Base-by-base conservation (phyloP, 1,140 invertebrate genomes). In the Drosophila bocqueti region DNA sequence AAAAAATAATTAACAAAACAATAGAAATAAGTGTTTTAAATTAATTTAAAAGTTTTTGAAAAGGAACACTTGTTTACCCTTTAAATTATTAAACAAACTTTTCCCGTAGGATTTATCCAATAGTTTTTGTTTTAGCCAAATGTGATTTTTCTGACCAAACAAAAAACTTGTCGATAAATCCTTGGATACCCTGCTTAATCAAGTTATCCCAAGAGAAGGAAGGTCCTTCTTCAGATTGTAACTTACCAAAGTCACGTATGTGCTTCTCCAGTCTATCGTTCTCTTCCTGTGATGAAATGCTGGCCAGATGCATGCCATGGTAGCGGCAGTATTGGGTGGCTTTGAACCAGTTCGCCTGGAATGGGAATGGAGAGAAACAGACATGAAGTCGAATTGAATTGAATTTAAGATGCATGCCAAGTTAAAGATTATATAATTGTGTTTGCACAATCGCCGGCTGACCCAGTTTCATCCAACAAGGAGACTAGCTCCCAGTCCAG, bases 271-370 rank as follows among this genome's bases (percentile, higher is more conserved):
- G 94, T 87, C 96, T 96, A 84, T 97, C 96, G 81, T 98, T 98
- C 92, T 98, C 97, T 92, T 97, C 96, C 93, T 98, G 97, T 57
- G 96, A 97, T 49, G 96, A 95, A 82, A 98, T 97, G 74, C 96
- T 97, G 4, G 97, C 97, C 81, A 98, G 94, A 90, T 98, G 97
- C 97, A 98, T 97, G 36, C 97, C 97, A 93, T 98, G 97, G 93
- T 97, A 98, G 38, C 97, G 94, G 91, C 97, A 98, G 92, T 97
- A 98, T 91, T 98, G 97, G n/a, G 96, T 95, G 6, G 97, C 96
- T 93, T 97, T 96, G 93, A 97, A 98, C 96, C 97, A 98, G 94
- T 98, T 98, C 7, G 97, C 97, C 97, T 98, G 79, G n/a, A 87
- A 92, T 43, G 29, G 15, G 71, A 67, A 61, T 24, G 21, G n/a